These are phyloP conservation scores for Resseliella maxima DNA, from an alignment of 2,888 invertebrate genomes.

Conservation along the genomic window DNA sequence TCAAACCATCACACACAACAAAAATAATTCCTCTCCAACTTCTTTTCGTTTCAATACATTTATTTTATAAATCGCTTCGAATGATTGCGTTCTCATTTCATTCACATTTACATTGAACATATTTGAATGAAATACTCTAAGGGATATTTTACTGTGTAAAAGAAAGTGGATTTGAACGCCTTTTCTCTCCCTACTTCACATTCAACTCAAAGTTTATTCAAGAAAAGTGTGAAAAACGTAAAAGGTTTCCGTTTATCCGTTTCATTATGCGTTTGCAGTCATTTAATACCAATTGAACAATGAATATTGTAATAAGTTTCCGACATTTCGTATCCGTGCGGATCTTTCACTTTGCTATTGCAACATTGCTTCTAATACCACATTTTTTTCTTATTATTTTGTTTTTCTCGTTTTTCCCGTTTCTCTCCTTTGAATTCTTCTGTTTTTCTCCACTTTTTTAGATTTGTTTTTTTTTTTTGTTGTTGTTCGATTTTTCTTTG, in stretches of 20 bases:
- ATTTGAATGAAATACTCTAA: background rate
- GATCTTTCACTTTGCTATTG: background rate
- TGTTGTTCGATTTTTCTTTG: background rate
- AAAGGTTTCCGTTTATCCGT: conserved; percentile 1
- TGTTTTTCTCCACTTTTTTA: background rate
- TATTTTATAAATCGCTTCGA: background rate
- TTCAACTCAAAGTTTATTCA: background rate
- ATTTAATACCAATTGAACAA: conserved; percentile 46
- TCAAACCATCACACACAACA: no score
- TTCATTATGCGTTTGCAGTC: conserved; percentile 11
- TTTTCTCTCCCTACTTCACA: background rate
- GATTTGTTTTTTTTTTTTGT: no score
- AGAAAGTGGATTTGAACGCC: no score
- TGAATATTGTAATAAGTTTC: conserved; percentile 53
- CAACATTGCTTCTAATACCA: background rate
- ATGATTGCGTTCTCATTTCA: background rate
- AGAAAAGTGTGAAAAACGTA: conserved; percentile 1
- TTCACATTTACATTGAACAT: background rate
- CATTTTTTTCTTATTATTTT: background rate
- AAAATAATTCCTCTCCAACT: background rate
- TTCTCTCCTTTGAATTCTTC: background rate
- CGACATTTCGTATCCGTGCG: background rate
- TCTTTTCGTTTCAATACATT: background rate
- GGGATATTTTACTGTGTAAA: no score
- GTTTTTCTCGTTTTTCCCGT: no score